These are phyloP conservation scores for Craseonycteris thonglongyai DNA, from an alignment of 2,113 vertebrate genomes.

Conservation along the genomic window DNA sequence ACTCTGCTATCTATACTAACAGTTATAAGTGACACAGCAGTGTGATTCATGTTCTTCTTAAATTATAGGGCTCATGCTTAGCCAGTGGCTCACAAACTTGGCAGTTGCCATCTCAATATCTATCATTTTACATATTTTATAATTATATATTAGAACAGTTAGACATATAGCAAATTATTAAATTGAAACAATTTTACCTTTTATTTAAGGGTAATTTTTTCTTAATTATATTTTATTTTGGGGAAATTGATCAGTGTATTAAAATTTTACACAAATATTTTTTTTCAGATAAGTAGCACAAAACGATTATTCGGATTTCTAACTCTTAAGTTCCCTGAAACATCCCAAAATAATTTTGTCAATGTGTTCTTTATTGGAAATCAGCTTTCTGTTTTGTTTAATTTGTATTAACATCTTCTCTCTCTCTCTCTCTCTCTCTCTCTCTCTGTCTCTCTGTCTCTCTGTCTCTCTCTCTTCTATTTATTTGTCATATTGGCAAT, in stretches of 20 bases:
- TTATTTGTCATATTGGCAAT: background rate
- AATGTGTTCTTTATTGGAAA: background rate
- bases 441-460: background rate
- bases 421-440: too few relatives aligned
- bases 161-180: background rate
- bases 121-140: background rate
- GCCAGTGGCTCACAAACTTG: background rate
- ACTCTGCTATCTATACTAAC: background rate
- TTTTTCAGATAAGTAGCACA: background rate
- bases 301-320: background rate
- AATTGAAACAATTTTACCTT: background rate
- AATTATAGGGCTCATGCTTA: background rate
- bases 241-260: background rate
- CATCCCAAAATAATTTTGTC: background rate
- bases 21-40: background rate
- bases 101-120: background rate
- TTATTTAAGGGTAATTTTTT: background rate
- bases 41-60: background rate
- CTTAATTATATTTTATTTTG: background rate
- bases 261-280: background rate
- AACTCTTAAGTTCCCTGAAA: background rate
- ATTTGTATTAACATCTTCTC: background rate
- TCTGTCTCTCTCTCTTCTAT: background rate
- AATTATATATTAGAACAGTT: background rate
- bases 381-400: background rate